Evolutionary conservation across 2,888 invertebrate genomes (phyloP), one percentile per base, ranked within the genome.

Genomic region (Phorcus lineatus): DNA sequence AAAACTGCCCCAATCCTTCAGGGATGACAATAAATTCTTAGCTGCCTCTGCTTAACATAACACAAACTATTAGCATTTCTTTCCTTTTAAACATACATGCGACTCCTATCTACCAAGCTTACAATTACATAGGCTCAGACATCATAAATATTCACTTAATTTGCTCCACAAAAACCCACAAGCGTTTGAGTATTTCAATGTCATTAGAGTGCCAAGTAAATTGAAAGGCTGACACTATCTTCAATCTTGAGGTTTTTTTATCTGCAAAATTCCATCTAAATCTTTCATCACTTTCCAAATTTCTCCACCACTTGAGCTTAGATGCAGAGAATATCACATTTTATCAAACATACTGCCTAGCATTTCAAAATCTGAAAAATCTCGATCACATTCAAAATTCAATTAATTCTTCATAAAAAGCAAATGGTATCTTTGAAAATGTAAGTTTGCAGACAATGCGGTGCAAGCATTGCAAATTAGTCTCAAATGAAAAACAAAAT

Each of bases 321-420:
- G 24, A 62, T 62, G 62, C 28, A 62, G 28, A 17, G 28, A 3
- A 62, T 62, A 28, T 62, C 62, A 28, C 62, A 62, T 62, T 62
- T 62, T 31, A 62, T 62, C 62, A 62, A 62, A 28, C 28, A 62
- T 31, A 16, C 28, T 62, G 62, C 62, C 28, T 62, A 62, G 24
- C 62, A 62, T 62, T 62, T 62, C 24, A 62, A 62, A 62, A 62
- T 62, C 62, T 62, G 28, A 62, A 62, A 62, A 62, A 62, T 62
- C 62, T 70, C 16, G 36, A 70, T 70, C 36, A 13, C 11, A 70
- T 70, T 28, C 19, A 70, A 70, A 70, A 70, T 36, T 36, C 70
- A 70, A 70, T 70, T 70, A 70, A 70, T 70, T n/a, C 70, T 36
- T 13, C 2, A 17, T 17, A 70, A 70, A 70, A 70, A 19, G 13